Evolutionary conservation across 2,888 invertebrate species (phyloP), one percentile per base, ranked within the genome.

Genomic region (Callosobruchus maculatus): DNA sequence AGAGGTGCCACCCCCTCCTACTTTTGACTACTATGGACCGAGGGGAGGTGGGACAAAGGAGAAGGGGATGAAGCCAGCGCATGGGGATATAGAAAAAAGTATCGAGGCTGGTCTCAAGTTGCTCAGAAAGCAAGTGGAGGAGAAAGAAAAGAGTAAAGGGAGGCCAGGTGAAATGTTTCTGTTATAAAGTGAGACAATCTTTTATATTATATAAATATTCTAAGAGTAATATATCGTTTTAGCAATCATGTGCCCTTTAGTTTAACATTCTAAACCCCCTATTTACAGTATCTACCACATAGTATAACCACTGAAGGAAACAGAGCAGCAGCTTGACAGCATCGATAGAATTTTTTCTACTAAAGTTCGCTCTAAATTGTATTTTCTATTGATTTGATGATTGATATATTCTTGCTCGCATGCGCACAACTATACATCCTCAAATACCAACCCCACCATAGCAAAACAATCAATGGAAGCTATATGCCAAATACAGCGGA

Each of bases 1-100:
- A 21, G 92, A 92, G 86, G 89, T 93, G 78, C 90, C 92, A 7
- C 92, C 92, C 7, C 93, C 93, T 0, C 88, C 92, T 0, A 90
- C 90, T 0, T 91, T 89, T 81, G 91, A 93, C 30, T 92, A 93
- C 82, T 91, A 90, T 80, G 91, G 91, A 0, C 90, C 90, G 9
- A 82, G 78, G 71, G 75, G 75, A 18, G 78, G 76, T 71, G 84
- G 84, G 78, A 73, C 70, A 68, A 22, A 74, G 70, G 77, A 72
- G 77, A 70, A 18, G 67, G 26, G 72, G 68, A 20, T 22, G 20
- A 73, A 73, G 67, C 21, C 73, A 72, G 73, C 71, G 13, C n/a
- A 21, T 30, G 66, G 21, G 4, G 81, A 88, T 71, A 82, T 91
- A 68, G 88, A 88, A 75, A 87, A 88, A 20, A 89, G 90, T 0